Base-by-base conservation (phyloP, 1,140 invertebrate species). In the Drosophila ficusphila region DNA sequence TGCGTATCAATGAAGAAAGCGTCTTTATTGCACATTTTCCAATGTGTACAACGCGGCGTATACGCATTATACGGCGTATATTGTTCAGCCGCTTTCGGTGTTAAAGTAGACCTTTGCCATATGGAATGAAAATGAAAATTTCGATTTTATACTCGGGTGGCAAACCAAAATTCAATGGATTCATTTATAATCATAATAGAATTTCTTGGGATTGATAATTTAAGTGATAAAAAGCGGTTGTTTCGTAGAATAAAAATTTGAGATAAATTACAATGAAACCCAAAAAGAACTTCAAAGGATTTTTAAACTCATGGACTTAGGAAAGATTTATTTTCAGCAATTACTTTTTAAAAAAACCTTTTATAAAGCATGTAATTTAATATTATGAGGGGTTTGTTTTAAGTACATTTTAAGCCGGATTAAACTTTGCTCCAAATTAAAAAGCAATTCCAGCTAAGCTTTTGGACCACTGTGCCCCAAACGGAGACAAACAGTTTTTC, bases 1-100 rank as follows among this genome's bases (percentile, higher is more conserved):
- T 82, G 81, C 81, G 67, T 85, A 85, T 82, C 81, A 82, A 86
- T 86, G 74, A 86, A 82, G 74, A 71, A 77, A 67, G 69, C 57
- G 42, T 60, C 67, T 81, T 81, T 85, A 86, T 86, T 74, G 82
- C 82, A 88, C 75, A 88, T 85, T 77, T 88, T 60, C 12, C 62
- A 54, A 47, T 67, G 47, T 64, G 44, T 60, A 56, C 70, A 49
- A 74, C 49, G 21, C 47, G 56, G 71, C 81, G 62, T 58, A 60
- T 85, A 54, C 52, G 69, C 62, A 67, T 51, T 72, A 62, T 72
- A 60, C 16, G 27, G 27, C 51, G 7, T 36, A 71, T 54, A 42
- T 14, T 29, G 61, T 34, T 12, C 7, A 9, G 48, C 21, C 11
- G 39, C 16, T 49, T 42, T 61, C 67, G 39, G 31, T 67, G 61